These are phyloP conservation scores for Cherax quadricarinatus DNA, from an alignment of 1,140 invertebrate species.

Conservation along the genomic window DNA sequence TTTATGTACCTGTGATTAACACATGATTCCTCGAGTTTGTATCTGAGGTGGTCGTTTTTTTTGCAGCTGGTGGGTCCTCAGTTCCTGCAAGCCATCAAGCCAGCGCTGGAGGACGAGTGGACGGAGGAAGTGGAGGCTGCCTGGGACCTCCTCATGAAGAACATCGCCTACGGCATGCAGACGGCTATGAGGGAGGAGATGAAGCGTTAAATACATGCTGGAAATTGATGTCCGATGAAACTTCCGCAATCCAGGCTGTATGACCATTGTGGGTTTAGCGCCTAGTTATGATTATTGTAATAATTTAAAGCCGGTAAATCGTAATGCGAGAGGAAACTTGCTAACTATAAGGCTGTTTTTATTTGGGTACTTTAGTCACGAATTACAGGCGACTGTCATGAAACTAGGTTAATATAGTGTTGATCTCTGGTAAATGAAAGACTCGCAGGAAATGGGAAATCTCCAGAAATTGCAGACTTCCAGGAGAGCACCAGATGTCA, in stretches of 20 bases:
- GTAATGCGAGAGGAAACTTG: slow-evolving; percentile 75
- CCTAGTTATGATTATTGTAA: background rate
- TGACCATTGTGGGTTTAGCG: too few relatives aligned
- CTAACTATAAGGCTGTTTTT: slow-evolving; percentile 76
- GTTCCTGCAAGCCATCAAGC: slow-evolving; percentile 52
- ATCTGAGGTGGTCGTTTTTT: background rate
- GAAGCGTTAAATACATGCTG: background rate
- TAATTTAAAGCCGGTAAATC: too few relatives aligned
- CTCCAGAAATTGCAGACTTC: too few relatives aligned
- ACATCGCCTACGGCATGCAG: slow-evolving; percentile 52
- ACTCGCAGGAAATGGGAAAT: too few relatives aligned
- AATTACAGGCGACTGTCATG: too few relatives aligned
- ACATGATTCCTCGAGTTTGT: too few relatives aligned
- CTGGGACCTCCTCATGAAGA: slow-evolving; percentile 51
- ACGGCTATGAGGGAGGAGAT: slow-evolving; percentile 23
- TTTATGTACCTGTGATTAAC: too few relatives aligned
- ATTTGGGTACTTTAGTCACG: too few relatives aligned
- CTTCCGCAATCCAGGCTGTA: background rate
- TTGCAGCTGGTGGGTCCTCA: slow-evolving; percentile 46
- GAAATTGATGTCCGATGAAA: background rate
- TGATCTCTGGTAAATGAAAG: too few relatives aligned
- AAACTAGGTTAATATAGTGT: too few relatives aligned
- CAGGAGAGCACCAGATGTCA: too few relatives aligned
- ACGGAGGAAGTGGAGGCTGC: slow-evolving; percentile 46
- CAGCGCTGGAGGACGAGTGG: slow-evolving; percentile 41